These are phyloP conservation scores for Leguminivora glycinivorella DNA, from an alignment of 1,140 invertebrate species.

Conservation along the genomic window DNA sequence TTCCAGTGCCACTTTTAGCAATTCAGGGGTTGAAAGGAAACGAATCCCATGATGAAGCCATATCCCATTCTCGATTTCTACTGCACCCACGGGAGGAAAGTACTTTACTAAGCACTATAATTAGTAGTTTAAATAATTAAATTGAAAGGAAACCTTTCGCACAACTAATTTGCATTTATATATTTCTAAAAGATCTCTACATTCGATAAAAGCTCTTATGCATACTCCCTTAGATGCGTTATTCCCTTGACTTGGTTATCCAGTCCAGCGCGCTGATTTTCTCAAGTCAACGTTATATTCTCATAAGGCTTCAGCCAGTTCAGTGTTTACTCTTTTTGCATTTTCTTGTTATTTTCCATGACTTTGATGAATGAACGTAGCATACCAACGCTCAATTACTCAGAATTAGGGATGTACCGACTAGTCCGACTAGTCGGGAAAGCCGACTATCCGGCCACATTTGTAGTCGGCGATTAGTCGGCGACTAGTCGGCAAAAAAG, in stretches of 20 bases:
- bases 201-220: neutral
- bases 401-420: too few relatives aligned
- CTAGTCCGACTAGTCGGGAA: too few relatives aligned
- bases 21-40: too few relatives aligned
- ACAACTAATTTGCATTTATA: neutral
- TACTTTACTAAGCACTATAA: too few relatives aligned
- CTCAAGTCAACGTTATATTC: conserved; percentile 19
- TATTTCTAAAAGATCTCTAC: neutral
- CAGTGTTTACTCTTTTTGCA: conserved; percentile 26
- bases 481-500: too few relatives aligned
- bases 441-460: too few relatives aligned
- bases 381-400: neutral
- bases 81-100: too few relatives aligned
- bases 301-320: conserved; percentile 2
- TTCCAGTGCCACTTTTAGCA: too few relatives aligned
- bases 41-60: too few relatives aligned
- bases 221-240: neutral
- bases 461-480: too few relatives aligned
- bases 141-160: neutral
- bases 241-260: neutral
- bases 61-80: too few relatives aligned
- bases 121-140: too few relatives aligned
- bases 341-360: conserved; percentile 21
- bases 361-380: conserved; percentile 16
- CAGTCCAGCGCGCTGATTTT: neutral